Percentiles rank a stretch among this genome's conserved stretches.
Conservation (phyloP, 2,888 invertebrate genomes). For the Ctenicera cuprea region DNA sequence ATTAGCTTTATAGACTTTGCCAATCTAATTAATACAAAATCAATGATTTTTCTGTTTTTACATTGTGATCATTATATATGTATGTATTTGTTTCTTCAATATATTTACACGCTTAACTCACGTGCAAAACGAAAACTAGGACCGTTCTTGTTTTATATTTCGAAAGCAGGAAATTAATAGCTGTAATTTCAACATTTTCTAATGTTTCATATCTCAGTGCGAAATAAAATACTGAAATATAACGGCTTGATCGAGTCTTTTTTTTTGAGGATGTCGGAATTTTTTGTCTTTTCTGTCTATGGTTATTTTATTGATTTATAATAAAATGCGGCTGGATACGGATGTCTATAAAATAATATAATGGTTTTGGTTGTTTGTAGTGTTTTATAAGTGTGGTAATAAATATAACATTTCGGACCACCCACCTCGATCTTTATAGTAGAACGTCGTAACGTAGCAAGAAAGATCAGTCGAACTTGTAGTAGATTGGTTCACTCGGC, state of each 20-base stretch:
- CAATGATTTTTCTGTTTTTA: too few relatives aligned
- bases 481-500: constrained; percentile 22
- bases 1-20: too few relatives aligned
- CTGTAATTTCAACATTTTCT: too few relatives aligned
- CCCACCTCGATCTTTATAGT: constrained; percentile 51
- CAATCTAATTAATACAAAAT: too few relatives aligned
- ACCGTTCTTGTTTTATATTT: too few relatives aligned
- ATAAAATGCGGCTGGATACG: constrained; percentile 36
- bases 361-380: constrained; percentile 41
- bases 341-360: constrained; percentile 37
- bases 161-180: too few relatives aligned
- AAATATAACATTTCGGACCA: constrained; percentile 50
- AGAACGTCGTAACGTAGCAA: constrained; percentile 40
- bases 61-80: too few relatives aligned
- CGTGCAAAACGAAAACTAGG: too few relatives aligned
- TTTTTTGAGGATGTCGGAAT: background rate
- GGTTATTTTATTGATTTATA: constrained; percentile 31
- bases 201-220: background rate
- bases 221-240: background rate
- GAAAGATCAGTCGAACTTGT: constrained; percentile 42
- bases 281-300: background rate
- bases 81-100: too few relatives aligned
- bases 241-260: background rate
- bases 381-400: constrained; percentile 47
- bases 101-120: too few relatives aligned